Base-by-base conservation (phyloP, 2,113 vertebrate species). In the Dascyllus trimaculatus region DNA sequence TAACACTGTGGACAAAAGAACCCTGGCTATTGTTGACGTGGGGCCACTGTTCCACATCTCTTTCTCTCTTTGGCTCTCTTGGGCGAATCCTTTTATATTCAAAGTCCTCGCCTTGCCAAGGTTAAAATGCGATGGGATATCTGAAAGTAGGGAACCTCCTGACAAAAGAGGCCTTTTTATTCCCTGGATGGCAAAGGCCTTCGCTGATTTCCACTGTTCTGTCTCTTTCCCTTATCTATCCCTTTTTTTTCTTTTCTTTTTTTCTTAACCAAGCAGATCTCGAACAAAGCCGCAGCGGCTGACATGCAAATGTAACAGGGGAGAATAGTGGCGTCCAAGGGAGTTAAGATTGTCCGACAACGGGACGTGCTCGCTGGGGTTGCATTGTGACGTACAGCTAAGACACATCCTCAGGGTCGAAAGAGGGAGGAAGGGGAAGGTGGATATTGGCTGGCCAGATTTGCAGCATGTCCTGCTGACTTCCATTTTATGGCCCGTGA, bases 401-500 rank as follows among this genome's bases (percentile, higher is more conserved):
- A 82, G 82, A 87, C 62, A 85, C 91, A 82, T 92, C 81, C 80
- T 84, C 60, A 0, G 75, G 83, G 81, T 84, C 69, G 73, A 57
- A 60, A 48, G 71, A 72, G 63, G 65, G 82, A 84, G 68, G 57
- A 65, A 80, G 68, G 76, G 86, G 84, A 85, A 81, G 84, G 74
- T 84, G 80, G 78, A 82, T 89, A 92, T 93, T 91, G 88, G 88
- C 81, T 60, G 71, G 76, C 81, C 87, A 91, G 90, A 92, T 94
- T 85, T 90, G 85, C 86, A 76, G 84, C 81, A 75, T 87, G 90
- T 94, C 94, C 94, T 90, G 94, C 94, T 94, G 93, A 93, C 92
- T 94, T 91, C 88, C 89, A 93, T 95, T 93, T 95, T 88, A 90
- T 91, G 83, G 85, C 57, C 80, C 38, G 86, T 94, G 93, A 95